phyloP scores from a whole-genome alignment of 2,113 vertebrate genomes.

The Ahaetulla prasina region DNA sequence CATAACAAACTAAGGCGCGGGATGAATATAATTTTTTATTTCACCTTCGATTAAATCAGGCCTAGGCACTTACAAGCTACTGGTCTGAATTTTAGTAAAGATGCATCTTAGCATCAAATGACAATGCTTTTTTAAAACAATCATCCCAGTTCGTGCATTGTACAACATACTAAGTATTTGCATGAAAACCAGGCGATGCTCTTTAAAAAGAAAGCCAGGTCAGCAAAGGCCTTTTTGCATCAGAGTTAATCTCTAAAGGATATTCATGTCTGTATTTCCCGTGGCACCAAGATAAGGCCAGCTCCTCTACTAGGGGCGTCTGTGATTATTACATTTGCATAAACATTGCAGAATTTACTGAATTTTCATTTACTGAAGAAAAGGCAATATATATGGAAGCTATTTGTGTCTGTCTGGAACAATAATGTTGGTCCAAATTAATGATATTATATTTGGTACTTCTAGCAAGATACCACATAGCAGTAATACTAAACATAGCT shows the following conservation, averaged over 20 bases:
- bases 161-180: background rate
- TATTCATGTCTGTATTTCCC: constrained; percentile 9
- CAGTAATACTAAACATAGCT: constrained; percentile 51
- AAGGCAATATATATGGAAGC: constrained; percentile 33
- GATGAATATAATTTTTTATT: background rate
- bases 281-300: background rate
- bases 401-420: constrained; percentile 43
- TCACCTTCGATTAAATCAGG: background rate
- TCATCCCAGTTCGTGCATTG: background rate
- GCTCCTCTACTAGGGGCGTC: background rate
- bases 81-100: background rate
- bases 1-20: background rate
- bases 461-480: constrained; percentile 38
- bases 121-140: background rate
- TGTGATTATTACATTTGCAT: background rate
- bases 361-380: background rate
- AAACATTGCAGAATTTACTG: background rate
- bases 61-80: background rate
- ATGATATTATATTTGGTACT: constrained; percentile 50
- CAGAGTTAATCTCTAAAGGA: background rate
- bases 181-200: background rate
- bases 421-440: constrained; percentile 39
- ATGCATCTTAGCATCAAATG: background rate
- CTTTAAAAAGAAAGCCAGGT: constrained; percentile 22
- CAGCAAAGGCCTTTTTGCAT: constrained; percentile 3